Percentiles rank a stretch among this genome's conserved stretches.
phyloP scores from a whole-genome alignment of 2,113 vertebrate species.

The Myiagra hebetior region DNA sequence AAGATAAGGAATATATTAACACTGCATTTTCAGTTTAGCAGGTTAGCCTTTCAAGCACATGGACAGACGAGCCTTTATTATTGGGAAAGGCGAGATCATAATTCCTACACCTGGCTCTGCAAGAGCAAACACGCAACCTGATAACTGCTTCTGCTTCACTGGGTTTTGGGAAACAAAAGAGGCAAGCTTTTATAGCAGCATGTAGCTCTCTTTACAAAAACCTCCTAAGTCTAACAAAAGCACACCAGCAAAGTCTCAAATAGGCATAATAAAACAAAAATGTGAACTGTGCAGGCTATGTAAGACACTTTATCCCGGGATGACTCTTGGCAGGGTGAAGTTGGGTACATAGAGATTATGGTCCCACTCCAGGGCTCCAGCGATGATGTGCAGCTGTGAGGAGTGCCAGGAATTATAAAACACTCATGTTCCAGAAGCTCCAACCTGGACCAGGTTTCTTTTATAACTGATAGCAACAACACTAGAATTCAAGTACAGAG shows the following conservation, averaged over 20 bases:
- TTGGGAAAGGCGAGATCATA: neutral
- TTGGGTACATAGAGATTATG: neutral
- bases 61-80: neutral
- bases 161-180: neutral
- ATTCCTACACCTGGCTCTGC: neutral
- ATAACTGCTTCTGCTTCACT: neutral
- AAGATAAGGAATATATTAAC: neutral
- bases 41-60: neutral
- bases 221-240: neutral
- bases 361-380: neutral
- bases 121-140: neutral
- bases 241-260: neutral
- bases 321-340: neutral
- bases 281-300: neutral
- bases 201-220: neutral
- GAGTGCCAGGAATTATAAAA: neutral
- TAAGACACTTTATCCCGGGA: neutral
- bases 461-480: neutral
- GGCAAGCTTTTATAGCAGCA: neutral
- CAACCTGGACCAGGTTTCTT: neutral
- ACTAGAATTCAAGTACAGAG: neutral
- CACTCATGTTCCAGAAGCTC: neutral
- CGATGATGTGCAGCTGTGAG: accelerated
- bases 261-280: neutral
- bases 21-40: neutral